phyloP scores from a whole-genome alignment of 2,888 invertebrate species.

The Diabrotica balteata region DNA sequence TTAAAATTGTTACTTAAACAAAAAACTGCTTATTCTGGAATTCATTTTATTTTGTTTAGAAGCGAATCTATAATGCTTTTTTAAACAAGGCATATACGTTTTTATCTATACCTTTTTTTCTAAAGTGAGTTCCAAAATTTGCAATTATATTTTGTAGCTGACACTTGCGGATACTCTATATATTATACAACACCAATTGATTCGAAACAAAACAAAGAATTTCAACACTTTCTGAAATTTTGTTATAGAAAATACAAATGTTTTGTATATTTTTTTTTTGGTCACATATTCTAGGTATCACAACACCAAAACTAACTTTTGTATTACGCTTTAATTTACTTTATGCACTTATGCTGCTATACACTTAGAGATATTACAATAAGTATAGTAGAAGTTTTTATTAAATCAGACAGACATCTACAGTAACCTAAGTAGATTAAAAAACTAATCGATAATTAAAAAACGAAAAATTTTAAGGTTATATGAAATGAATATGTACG shows the following conservation, averaged over 20 bases:
- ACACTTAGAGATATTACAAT: constrained; percentile 30
- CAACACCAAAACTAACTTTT: constrained; percentile 45
- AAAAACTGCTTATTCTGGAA: too few species aligned
- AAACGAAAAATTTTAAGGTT: background rate
- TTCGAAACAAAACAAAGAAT: background rate
- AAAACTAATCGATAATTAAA: background rate
- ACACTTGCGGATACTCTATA: too few species aligned
- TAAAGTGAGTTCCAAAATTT: too few species aligned
- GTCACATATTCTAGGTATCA: constrained; percentile 46
- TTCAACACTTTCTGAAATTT: constrained; percentile 11
- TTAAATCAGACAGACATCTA: background rate
- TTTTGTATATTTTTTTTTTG: constrained; percentile 31
- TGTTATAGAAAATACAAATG: constrained; percentile 33
- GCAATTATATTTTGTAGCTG: too few species aligned
- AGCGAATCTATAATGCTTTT: too few species aligned
- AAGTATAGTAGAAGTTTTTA: constrained; percentile 16
- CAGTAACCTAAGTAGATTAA: too few species aligned
- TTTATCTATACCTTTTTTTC: too few species aligned
- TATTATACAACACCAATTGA: too few species aligned
- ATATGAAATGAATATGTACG: too few species aligned
- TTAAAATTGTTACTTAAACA: too few species aligned
- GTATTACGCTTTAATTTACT: background rate
- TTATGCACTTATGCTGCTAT: constrained; percentile 23
- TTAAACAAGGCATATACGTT: too few species aligned
- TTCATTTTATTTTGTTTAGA: too few species aligned